Base-by-base conservation (phyloP, 2,888 invertebrate genomes). In the Cabera pusaria region DNA sequence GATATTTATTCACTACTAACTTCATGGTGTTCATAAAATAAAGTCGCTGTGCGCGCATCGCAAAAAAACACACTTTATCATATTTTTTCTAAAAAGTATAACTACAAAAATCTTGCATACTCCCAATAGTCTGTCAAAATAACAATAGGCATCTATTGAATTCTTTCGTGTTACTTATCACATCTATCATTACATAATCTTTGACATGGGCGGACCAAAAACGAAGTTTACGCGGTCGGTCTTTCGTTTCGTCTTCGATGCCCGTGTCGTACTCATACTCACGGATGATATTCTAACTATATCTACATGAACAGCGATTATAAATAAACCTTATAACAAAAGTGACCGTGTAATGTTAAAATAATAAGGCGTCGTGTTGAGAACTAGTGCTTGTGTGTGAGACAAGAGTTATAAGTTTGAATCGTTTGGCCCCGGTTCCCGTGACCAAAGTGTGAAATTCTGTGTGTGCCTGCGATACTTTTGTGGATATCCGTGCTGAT, bases 181-280 rank as follows among this genome's bases (percentile, higher is more conserved):
- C 14, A 4, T 14, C 14, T 3, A 3, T 5, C 9, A 24, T 40
- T 41, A 21, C 40, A 28, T 75, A 63, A 47, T 81, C 84, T 82
- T 65, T 84, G 83, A 52, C 54, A 62, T 66, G 54, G 59, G 59
- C 72, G 69, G 72, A 72, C 55, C 58, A 56, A 75, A n/a, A 81
- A 70, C 73, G 74, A 70, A 66, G 74, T 77, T 44, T 64, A 78
- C 70, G 72, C 72, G 73, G 55, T 69, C 71, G 78, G 72, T 80
- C 80, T 81, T 81, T 77, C 64, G 83, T 82, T 79, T 83, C 69
- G 80, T 69, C 72, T 71, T 72, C 77, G 79, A 77, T 72, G 81
- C 81, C n/a, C 81, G 84, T 77, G 81, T 71, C 83, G 86, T 86
- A 82, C 83, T 85, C 77, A 78, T 62, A 79, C 71, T 77, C 78